Base-by-base conservation (phyloP, 2,113 vertebrate species). In the Neodontobutis hainanensis region DNA sequence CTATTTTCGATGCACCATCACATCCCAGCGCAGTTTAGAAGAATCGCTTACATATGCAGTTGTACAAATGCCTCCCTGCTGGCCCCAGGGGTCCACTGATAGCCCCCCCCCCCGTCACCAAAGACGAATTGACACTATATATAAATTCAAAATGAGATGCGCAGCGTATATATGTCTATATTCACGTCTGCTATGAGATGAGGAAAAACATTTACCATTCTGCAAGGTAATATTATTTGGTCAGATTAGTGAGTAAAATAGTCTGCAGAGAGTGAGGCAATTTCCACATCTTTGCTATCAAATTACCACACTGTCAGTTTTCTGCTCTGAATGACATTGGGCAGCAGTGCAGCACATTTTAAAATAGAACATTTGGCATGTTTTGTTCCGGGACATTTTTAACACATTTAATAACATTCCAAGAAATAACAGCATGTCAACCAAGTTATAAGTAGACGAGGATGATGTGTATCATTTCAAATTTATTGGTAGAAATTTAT, bases 21-120 rank as follows among this genome's bases (percentile, higher is more conserved):
- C 69, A 58, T 61, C 67, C 61, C 68, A 63, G 8, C 40, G 9
- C 61, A 47, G 61, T 75, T 60, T 3, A 52, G 61, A 50, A 70
- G 61, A 68, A 73, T 73, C 62, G 47, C 61, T 75, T 62, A 70
- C 51, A 36, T 36, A 56, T 5, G 44, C 75, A 74, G 48, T 53
- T 67, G 60, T 56, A 61, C 67, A 68, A 50, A 48, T 35, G 38
- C 55, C 60, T 64, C 51, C 40, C 51, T 61, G 35, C 47, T 49
- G 60, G 58, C 44, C 58, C 34, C n/a, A 14, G 34, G 55, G 65
- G 66, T 64, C 38, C 64, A 72, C 64, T 61, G 55, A 53, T 34
- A 49, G 50, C 65, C 65, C 69, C 49, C 58, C 19, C n/a, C 6
- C 43, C 57, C 42, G 16, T 65, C n/a, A 69, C 12, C n/a, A 40